Base-by-base conservation (phyloP, 2,888 invertebrate genomes). In the Drosophila hamatofila region DNA sequence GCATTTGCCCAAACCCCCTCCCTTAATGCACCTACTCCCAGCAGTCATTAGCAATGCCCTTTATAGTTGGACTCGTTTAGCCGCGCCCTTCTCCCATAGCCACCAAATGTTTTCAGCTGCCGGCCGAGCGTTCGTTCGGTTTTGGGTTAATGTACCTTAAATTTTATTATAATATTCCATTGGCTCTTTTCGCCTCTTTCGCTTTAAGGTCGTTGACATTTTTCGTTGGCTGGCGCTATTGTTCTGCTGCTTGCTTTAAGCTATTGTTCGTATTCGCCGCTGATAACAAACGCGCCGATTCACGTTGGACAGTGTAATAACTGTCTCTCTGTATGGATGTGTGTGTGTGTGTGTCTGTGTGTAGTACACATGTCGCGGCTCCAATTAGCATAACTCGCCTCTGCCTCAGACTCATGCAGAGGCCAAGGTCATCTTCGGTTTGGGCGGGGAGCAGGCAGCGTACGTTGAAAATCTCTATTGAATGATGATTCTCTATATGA, bases 111-210 rank as follows among this genome's bases (percentile, higher is more conserved):
- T 79, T 57, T 25, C 67, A 72, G 44, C 63, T 77, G 77, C 51
- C 25, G 39, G 63, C 48, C 44, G 41, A 52, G 37, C 49, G 58
- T 39, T 37, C 37, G 23, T 52, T 52, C 35, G 51, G 35, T 37
- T 60, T 73, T 81, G 74, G 87, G 86, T 86, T 88, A 89, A 82
- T 80, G 89, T 84, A 89, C 89, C 83, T 81, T 89, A 81, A 88
- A 88, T 85, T 85, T 83, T 85, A 90, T 90, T 81, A 83, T 80
- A 88, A 83, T 83, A 80, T 80, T 79, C 73, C 74, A 71, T 58
- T 23, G 67, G 57, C 64, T 71, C 76, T 80, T 70, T 72, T 51
- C 56, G 71, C 73, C 67, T 83, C 81, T 74, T 73, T 81, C 63
- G 55, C 60, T 65, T 49, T 59, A 62, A 73, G 90, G 90, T 91